phyloP scores from a whole-genome alignment of 2,113 vertebrate species.

The Peucedramus taeniatus region DNA sequence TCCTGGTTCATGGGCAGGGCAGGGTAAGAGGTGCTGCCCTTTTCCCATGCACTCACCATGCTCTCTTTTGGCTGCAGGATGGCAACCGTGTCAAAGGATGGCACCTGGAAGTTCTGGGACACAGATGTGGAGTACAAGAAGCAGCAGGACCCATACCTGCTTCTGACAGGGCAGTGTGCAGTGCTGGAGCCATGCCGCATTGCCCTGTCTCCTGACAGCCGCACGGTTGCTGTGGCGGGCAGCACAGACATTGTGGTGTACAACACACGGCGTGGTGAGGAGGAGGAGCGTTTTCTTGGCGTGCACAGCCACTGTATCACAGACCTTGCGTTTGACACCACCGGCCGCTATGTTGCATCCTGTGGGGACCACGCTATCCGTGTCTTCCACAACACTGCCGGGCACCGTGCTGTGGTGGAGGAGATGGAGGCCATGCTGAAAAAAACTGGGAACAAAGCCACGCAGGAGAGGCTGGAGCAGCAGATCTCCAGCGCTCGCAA shows the following conservation, averaged over 20 bases:
- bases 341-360: slow-evolving; percentile 81
- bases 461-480: slow-evolving; percentile 86
- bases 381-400: slow-evolving; percentile 86
- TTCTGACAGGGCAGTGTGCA: slow-evolving; percentile 78
- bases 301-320: slow-evolving; percentile 78
- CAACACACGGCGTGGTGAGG: slow-evolving; percentile 71
- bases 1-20: background rate
- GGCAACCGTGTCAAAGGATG: slow-evolving; percentile 90
- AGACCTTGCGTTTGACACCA: slow-evolving; percentile 85
- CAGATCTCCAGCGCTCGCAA: slow-evolving; percentile 83
- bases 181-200: slow-evolving; percentile 72
- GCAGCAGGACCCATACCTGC: slow-evolving; percentile 92
- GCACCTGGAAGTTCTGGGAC: slow-evolving; percentile 97
- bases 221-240: slow-evolving; percentile 79
- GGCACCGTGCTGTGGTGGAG: slow-evolving; percentile 83
- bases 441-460: slow-evolving; percentile 80
- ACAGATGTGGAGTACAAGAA: slow-evolving; percentile 93
- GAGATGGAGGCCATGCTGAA: slow-evolving; percentile 88
- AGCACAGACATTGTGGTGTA: slow-evolving; percentile 77
- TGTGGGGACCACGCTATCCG: slow-evolving; percentile 85
- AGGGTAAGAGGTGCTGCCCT: accelerated
- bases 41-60: accelerated
- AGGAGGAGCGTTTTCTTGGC: slow-evolving; percentile 80
- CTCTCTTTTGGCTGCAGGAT: slow-evolving; percentile 75
- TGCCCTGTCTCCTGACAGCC: slow-evolving; percentile 85